phyloP scores from a whole-genome alignment of 2,797 vertebrate genomes.

The Ciconia nigra region DNA sequence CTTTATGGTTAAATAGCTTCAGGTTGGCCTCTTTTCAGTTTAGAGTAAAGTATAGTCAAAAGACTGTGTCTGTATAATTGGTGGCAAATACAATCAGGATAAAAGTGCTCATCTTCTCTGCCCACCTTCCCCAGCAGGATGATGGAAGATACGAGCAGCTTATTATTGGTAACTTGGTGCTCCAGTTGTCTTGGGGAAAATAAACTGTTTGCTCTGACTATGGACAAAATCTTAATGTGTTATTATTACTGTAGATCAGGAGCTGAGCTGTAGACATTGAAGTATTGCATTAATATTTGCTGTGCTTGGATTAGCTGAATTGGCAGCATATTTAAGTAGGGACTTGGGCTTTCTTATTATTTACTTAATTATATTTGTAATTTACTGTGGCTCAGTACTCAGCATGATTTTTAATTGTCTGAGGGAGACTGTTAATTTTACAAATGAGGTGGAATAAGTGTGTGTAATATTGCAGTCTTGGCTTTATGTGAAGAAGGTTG shows the following conservation, averaged over 20 bases:
- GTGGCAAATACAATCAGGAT: slow-evolving; percentile 12
- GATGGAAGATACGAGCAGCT: slow-evolving; percentile 3
- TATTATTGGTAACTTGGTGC: slow-evolving; percentile 18
- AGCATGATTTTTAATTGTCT: slow-evolving; percentile 56
- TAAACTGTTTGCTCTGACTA: background rate
- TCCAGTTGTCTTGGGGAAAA: slow-evolving; percentile 27
- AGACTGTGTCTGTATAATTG: background rate
- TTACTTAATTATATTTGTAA: slow-evolving; percentile 58
- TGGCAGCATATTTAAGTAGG: slow-evolving; percentile 7
- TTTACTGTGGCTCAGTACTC: slow-evolving; percentile 20
- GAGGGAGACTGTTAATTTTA: slow-evolving; percentile 31
- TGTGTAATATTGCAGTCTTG: background rate
- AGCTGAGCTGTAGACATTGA: slow-evolving; percentile 41
- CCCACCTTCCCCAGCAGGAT: background rate
- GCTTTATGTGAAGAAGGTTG: background rate
- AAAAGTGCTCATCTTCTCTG: background rate
- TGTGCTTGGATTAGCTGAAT: slow-evolving; percentile 30
- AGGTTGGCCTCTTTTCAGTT: background rate
- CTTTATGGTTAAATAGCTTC: slow-evolving; percentile 2
- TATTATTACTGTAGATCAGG: slow-evolving; percentile 1
- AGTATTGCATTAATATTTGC: slow-evolving; percentile 54
- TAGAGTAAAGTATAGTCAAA: background rate
- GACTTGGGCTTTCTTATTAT: slow-evolving; percentile 49
- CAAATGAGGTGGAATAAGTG: slow-evolving; percentile 32
- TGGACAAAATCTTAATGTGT: background rate